These are phyloP conservation scores for Pogoniulus pusillus DNA, from an alignment of 2,797 vertebrate species.

Conservation along the genomic window DNA sequence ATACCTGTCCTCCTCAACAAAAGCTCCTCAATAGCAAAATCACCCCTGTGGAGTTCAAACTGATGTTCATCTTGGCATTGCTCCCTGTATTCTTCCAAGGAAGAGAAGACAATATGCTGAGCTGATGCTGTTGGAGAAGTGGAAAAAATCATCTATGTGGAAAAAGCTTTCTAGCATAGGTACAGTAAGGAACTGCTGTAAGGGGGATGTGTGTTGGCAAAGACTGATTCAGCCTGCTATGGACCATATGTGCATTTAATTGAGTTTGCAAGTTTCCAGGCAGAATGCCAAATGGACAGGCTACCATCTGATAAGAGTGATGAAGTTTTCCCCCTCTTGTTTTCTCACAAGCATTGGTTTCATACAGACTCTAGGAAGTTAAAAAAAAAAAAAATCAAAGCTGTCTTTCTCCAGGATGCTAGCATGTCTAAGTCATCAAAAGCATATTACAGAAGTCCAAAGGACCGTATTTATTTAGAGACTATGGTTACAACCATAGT, in stretches of 20 bases:
- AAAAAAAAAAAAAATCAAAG: background rate
- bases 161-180: constrained; percentile 29
- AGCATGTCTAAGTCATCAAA: background rate
- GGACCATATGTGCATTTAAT: constrained; percentile 75
- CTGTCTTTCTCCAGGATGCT: background rate
- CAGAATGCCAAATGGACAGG: constrained; percentile 68
- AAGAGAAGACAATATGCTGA: constrained; percentile 48
- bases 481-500: background rate
- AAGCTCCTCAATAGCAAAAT: constrained; percentile 57
- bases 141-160: constrained; percentile 25
- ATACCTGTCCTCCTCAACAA: constrained; percentile 74
- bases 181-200: constrained; percentile 44
- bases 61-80: constrained; percentile 51
- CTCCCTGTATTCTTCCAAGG: constrained; percentile 46
- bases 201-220: constrained; percentile 62
- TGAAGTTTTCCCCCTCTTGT: constrained; percentile 18
- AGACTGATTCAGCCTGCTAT: constrained; percentile 59
- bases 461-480: background rate
- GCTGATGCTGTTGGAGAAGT: constrained; percentile 39
- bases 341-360: constrained; percentile 22
- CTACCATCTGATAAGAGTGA: constrained; percentile 57
- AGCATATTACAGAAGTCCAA: background rate
- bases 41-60: constrained; percentile 46
- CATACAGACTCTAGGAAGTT: background rate
- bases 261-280: constrained; percentile 76